Evolutionary conservation across 2,113 vertebrate species (phyloP).

Genomic region (Microcebus griseorufus): DNA sequence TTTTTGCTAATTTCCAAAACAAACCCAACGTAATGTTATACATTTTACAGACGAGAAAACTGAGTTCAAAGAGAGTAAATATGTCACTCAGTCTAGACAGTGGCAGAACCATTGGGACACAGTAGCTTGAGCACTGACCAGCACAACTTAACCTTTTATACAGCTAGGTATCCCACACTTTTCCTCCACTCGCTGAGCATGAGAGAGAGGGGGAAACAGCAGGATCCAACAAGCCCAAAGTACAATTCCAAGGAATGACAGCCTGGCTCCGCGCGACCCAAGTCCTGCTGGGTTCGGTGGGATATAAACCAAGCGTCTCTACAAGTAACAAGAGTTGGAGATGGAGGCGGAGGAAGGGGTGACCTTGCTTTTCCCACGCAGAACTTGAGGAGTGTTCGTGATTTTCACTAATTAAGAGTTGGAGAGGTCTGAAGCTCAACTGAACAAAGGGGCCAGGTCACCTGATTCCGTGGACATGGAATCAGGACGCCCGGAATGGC

Average conservation of each 20-base stretch:
- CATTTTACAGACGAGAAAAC: neutral
- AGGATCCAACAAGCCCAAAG: neutral
- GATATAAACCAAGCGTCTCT: neutral
- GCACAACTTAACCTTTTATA: neutral
- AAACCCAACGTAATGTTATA: neutral
- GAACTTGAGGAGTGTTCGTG: neutral
- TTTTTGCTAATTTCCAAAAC: constrained; percentile 6
- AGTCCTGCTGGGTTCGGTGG: neutral
- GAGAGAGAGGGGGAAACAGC: neutral
- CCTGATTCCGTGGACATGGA: neutral
- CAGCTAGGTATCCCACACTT: neutral
- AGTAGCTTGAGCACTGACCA: neutral
- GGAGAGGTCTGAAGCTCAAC: neutral
- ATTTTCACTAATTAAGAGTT: neutral
- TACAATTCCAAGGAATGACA: neutral
- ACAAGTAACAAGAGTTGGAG: neutral
- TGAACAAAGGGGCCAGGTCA: neutral
- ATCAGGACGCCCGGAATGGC: neutral
- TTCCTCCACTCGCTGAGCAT: neutral
- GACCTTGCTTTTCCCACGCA: neutral
- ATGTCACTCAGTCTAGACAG: neutral
- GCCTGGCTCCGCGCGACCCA: neutral
- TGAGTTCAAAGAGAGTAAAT: neutral
- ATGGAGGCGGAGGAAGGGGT: rapidly evolving
- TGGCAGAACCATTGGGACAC: neutral